Conservation (phyloP, 2,888 invertebrate genomes). For the Gibbula magus region DNA sequence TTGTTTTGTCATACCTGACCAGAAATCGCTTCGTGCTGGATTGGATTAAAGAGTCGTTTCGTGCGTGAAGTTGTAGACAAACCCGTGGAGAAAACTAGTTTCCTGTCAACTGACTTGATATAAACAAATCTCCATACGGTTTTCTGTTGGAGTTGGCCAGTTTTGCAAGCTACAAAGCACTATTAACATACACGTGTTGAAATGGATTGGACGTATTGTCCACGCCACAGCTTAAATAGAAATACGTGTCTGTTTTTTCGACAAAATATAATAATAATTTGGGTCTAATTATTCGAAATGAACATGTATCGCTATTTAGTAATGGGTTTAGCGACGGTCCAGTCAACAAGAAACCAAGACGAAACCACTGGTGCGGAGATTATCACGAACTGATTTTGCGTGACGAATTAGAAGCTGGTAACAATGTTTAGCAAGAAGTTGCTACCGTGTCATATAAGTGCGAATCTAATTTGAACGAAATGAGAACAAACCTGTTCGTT, state of each 20-base stretch:
- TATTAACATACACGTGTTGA: neutral
- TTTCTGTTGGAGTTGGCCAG: neutral
- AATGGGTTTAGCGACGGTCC: neutral
- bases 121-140: neutral
- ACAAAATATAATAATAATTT: neutral
- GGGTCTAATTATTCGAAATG: slow-evolving; percentile 1
- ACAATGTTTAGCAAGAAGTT: neutral
- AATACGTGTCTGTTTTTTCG: neutral
- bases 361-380: neutral
- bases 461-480: neutral
- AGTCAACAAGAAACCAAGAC: neutral
- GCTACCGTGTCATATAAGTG: neutral
- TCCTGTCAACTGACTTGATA: no score
- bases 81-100: no score
- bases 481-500: neutral
- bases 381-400: neutral
- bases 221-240: neutral
- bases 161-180: neutral
- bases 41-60: no score
- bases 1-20: no score
- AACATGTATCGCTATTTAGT: slow-evolving; percentile 11
- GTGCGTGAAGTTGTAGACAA: no score
- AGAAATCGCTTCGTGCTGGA: no score
- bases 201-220: neutral
- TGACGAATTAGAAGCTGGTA: neutral